Evolutionary conservation across 2,797 vertebrate genomes (phyloP).

Genomic region (Hoplostethus atlanticus): DNA sequence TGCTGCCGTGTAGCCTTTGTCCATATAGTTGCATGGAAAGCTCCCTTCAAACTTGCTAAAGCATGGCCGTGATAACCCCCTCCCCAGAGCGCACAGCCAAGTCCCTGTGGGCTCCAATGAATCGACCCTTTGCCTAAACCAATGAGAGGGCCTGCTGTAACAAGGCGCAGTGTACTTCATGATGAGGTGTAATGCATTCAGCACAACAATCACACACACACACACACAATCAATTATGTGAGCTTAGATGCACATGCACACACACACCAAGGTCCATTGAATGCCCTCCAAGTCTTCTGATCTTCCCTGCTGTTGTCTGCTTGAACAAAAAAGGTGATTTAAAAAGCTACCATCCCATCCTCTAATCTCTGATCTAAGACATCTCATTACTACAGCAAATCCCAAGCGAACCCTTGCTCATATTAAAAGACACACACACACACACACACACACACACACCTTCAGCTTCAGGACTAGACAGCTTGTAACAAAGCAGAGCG

Average conservation of each 20-base stretch:
- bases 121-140: constrained; percentile 51
- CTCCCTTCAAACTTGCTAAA: constrained; percentile 28
- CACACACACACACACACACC: constrained; percentile 3
- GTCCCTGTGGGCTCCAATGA: constrained; percentile 40
- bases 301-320: constrained; percentile 36
- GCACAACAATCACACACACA: constrained; percentile 28
- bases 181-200: constrained; percentile 65
- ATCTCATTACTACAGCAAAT: constrained; percentile 67
- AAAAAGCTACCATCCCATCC: constrained; percentile 16
- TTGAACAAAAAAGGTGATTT: constrained; percentile 51
- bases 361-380: constrained; percentile 46
- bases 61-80: constrained; percentile 6
- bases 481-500: constrained; percentile 45
- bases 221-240: constrained; percentile 50
- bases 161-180: constrained; percentile 56
- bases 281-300: constrained; percentile 33
- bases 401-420: constrained; percentile 42
- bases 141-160: constrained; percentile 47
- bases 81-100: constrained; percentile 1
- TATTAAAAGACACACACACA: constrained; percentile 44
- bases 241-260: constrained; percentile 21
- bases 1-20: constrained; percentile 25
- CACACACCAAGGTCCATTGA: constrained; percentile 31
- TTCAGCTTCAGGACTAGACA: constrained; percentile 25
- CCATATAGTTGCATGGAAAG: constrained; percentile 6